Evolutionary conservation across 2,888 invertebrate genomes (phyloP).

Genomic region (Galerucella nymphaeae): DNA sequence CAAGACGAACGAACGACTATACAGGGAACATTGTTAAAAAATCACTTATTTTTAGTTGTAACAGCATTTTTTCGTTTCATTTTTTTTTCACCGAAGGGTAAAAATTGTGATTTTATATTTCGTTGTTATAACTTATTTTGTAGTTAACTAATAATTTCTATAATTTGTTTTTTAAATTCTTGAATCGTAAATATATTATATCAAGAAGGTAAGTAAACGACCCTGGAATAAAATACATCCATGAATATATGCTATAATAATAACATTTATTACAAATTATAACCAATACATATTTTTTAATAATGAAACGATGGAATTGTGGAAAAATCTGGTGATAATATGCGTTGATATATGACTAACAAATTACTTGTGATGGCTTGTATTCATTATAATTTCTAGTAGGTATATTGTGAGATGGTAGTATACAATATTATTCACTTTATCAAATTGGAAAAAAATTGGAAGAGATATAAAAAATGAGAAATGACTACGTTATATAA

Average conservation of each 20-base stretch:
- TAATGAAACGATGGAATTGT: background rate
- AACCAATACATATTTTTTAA: background rate
- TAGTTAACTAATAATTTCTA: too few species aligned
- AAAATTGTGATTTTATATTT: too few species aligned
- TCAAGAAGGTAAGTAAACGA: background rate
- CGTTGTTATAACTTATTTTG: too few species aligned
- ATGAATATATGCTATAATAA: background rate
- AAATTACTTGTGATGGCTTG: background rate
- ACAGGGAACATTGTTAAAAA: too few species aligned
- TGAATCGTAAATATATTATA: background rate
- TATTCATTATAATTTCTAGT: conserved; percentile 8
- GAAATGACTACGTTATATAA: too few species aligned
- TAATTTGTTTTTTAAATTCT: background rate
- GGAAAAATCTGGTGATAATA: background rate
- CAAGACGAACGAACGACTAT: too few species aligned
- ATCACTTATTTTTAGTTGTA: too few species aligned
- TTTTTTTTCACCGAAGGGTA: too few species aligned
- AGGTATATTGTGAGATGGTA: conserved; percentile 24
- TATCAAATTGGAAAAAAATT: background rate
- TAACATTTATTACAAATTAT: conserved; percentile 5
- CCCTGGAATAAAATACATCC: background rate
- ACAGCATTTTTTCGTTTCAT: too few species aligned
- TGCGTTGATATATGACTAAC: background rate
- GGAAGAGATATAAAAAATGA: background rate
- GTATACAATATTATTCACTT: conserved; percentile 10